phyloP scores from a whole-genome alignment of 92 coral and sea anemone genomes.

The Palythoa heliodiscus region DNA sequence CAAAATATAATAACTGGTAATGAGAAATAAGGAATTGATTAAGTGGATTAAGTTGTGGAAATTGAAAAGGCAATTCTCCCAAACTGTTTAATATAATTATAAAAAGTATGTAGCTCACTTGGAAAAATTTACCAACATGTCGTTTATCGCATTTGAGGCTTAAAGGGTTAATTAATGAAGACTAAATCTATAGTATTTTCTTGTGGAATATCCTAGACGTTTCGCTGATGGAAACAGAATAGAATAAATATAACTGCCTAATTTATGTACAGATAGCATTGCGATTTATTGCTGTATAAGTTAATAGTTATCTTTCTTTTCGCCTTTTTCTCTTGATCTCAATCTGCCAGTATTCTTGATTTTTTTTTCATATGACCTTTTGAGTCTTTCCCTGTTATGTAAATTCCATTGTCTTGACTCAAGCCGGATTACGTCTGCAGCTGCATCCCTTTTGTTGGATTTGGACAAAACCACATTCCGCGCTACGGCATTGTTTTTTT shows the following conservation, averaged over 20 bases:
- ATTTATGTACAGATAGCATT: conserved; percentile 22
- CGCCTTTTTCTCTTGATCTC: conserved; percentile 34
- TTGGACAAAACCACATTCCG: conserved; percentile 41
- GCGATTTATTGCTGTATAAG: conserved; percentile 15
- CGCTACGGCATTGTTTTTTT: conserved; percentile 53
- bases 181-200: conserved; percentile 20
- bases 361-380: conserved; percentile 50
- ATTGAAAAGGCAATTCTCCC: background rate
- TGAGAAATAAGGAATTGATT: conserved; percentile 4
- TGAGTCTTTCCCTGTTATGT: conserved; percentile 44
- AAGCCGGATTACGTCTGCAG: conserved; percentile 54
- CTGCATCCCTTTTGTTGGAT: conserved; percentile 57
- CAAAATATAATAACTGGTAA: background rate
- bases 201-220: conserved; percentile 5
- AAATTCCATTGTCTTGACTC: conserved; percentile 73
- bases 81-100: conserved; percentile 12
- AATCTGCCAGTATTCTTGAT: conserved; percentile 45
- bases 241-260: conserved; percentile 15
- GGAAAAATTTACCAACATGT: conserved; percentile 1
- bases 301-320: conserved; percentile 34
- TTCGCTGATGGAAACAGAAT: background rate
- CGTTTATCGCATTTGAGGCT: background rate
- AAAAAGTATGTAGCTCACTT: conserved; percentile 4
- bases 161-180: conserved; percentile 9
- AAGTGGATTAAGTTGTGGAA: background rate